phyloP scores from a whole-genome alignment of 2,888 invertebrate genomes.

The Prosopocoilus inquinatus region DNA sequence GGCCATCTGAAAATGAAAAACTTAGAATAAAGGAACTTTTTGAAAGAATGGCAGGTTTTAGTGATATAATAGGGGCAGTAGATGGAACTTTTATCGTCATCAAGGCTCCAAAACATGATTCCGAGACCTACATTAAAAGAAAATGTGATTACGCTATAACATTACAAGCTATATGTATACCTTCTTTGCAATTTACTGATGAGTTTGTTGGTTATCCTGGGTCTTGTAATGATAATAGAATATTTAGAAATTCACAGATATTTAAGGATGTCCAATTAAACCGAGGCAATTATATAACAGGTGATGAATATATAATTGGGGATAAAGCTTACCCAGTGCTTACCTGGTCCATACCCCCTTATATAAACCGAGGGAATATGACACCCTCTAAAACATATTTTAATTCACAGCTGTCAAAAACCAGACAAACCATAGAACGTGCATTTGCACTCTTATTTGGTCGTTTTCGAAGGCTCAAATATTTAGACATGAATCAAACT shows the following conservation, averaged over 20 bases:
- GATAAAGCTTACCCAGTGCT: conserved; percentile 31
- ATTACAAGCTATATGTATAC: conserved; percentile 3
- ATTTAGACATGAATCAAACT: conserved; percentile 30
- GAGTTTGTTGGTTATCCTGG: conserved; percentile 20
- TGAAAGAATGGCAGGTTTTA: conserved; percentile 14
- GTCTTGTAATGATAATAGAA: conserved; percentile 21
- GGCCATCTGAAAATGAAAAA: conserved; percentile 20
- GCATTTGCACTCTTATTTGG: conserved; percentile 31
- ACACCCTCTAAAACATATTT: conserved; percentile 20
- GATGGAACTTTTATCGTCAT: conserved; percentile 32
- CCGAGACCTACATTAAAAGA: conserved; percentile 27
- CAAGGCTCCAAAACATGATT: conserved; percentile 27
- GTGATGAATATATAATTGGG: conserved; percentile 27
- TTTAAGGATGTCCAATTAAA: conserved; percentile 14
- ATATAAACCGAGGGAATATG: conserved; percentile 26
- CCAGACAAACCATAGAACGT: conserved; percentile 29
- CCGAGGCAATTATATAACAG: conserved; percentile 14
- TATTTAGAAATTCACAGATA: conserved; percentile 28
- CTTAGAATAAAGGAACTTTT: conserved; percentile 18
- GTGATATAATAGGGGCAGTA: conserved; percentile 25
- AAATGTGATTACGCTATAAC: conserved; percentile 30
- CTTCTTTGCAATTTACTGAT: conserved; percentile 15
- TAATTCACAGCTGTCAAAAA: conserved; percentile 22
- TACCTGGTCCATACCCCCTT: conserved; percentile 27
- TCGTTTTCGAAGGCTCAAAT: conserved; percentile 31